phyloP scores from a whole-genome alignment of 2,797 vertebrate genomes.

The Danionella dracula region DNA sequence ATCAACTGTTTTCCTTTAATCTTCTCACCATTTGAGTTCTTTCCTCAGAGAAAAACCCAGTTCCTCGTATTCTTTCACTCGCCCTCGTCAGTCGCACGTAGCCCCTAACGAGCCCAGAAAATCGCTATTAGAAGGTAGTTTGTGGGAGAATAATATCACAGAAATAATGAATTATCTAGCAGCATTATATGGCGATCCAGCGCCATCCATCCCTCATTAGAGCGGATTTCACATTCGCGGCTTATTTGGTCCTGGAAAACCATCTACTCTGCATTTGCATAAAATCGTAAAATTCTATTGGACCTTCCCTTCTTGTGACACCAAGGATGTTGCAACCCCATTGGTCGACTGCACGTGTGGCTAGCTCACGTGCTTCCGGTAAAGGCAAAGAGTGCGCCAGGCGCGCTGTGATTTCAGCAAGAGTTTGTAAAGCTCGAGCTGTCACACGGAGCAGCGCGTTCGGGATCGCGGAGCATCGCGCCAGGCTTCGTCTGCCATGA shows the following conservation, averaged over 20 bases:
- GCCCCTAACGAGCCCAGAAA: neutral
- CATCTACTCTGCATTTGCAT: constrained; percentile 64
- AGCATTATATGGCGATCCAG: neutral
- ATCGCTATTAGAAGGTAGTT: neutral
- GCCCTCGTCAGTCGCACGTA: too few species aligned
- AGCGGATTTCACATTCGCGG: constrained; percentile 18
- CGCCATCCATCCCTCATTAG: constrained; percentile 15
- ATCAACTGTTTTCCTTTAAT: too few species aligned
- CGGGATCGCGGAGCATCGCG: constrained; percentile 49
- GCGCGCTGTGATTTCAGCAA: constrained; percentile 78
- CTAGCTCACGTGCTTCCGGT: constrained; percentile 88
- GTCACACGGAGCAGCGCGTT: constrained; percentile 74
- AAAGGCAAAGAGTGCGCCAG: constrained; percentile 67
- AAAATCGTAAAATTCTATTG: constrained; percentile 69
- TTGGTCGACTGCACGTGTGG: constrained; percentile 81
- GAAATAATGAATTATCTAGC: neutral
- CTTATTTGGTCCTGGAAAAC: constrained; percentile 43
- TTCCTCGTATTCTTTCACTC: too few species aligned
- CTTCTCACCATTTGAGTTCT: too few species aligned
- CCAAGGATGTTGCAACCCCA: constrained; percentile 54
- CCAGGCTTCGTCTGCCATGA: constrained; percentile 56
- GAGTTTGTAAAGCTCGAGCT: constrained; percentile 79
- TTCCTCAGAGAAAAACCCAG: too few species aligned
- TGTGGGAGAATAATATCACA: neutral
- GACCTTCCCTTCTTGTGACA: constrained; percentile 66